Evolutionary conservation across 2,888 invertebrate species (phyloP).

Genomic region (Sinotaia quadrata): DNA sequence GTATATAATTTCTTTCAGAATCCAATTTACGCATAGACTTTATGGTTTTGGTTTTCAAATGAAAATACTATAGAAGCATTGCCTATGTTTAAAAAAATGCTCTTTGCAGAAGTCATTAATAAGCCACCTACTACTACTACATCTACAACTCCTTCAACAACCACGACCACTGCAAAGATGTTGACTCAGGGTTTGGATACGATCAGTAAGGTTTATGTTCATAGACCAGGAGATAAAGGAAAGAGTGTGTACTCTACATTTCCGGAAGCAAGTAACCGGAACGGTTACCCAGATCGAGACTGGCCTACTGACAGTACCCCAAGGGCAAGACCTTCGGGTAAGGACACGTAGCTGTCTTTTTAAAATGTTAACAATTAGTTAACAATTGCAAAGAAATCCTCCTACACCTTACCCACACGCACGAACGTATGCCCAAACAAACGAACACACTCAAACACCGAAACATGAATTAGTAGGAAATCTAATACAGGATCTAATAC

Average conservation of each 20-base stretch:
- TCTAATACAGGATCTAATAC: no score
- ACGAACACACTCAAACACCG: no score
- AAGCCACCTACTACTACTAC: conserved; percentile 23
- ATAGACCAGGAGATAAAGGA: not conserved
- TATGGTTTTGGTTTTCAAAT: no score
- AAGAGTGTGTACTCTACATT: not conserved
- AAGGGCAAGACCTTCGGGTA: not conserved
- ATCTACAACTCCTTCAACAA: conserved; percentile 7
- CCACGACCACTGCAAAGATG: conserved; percentile 4
- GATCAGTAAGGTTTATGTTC: not conserved
- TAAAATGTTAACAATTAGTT: no score
- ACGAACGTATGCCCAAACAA: no score
- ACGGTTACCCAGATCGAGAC: not conserved
- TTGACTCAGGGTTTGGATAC: not conserved
- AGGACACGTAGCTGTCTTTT: not conserved
- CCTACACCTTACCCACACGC: no score
- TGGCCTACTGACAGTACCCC: conserved; percentile 10
- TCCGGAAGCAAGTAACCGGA: not conserved
- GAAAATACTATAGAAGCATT: no score
- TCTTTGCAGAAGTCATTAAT: conserved; percentile 12
- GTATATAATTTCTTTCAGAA: no score
- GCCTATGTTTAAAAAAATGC: no score
- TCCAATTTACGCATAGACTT: no score
- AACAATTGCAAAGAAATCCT: no score
- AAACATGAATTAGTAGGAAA: no score